Evolutionary conservation across 2,797 vertebrate genomes (phyloP).

Genomic region (Acestrorhynchus altus): DNA sequence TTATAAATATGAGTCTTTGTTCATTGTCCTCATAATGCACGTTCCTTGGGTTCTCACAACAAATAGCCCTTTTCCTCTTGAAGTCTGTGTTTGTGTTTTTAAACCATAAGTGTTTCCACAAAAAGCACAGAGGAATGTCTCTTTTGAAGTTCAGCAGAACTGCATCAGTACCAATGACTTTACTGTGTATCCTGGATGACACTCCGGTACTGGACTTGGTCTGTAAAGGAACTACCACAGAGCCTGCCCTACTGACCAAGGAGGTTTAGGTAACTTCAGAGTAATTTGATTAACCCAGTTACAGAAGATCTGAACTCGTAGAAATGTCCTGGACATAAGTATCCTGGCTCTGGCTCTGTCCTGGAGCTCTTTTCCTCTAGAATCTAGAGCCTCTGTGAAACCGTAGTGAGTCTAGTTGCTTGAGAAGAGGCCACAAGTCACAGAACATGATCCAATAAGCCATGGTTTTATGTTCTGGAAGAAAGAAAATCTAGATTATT

Average conservation of each 20-base stretch:
- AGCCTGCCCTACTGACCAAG: not conserved
- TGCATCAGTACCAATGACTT: not conserved
- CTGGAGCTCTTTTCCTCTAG: too few relatives aligned
- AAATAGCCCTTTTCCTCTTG: constrained; percentile 24
- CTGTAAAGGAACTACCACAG: too few relatives aligned
- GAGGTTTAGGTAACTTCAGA: not conserved
- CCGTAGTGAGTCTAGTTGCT: too few relatives aligned
- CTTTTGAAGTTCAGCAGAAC: not conserved
- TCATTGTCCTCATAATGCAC: not conserved
- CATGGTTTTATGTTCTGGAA: too few relatives aligned
- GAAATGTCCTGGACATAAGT: too few relatives aligned
- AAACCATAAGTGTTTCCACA: constrained; percentile 7
- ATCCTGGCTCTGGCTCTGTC: too few relatives aligned
- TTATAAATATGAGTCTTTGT: constrained; percentile 73
- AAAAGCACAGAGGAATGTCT: not conserved
- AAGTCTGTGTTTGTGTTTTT: constrained; percentile 17
- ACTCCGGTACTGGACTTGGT: not conserved
- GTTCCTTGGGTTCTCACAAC: constrained; percentile 21
- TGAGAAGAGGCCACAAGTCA: too few relatives aligned
- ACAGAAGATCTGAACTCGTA: too few relatives aligned
- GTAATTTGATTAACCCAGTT: too few relatives aligned
- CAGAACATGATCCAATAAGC: not conserved
- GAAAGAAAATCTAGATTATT: too few relatives aligned
- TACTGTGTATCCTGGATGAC: not conserved
- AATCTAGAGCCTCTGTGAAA: too few relatives aligned